Evolutionary conservation across 2,113 vertebrate genomes (phyloP).

Genomic region (Corythornis cristatus): DNA sequence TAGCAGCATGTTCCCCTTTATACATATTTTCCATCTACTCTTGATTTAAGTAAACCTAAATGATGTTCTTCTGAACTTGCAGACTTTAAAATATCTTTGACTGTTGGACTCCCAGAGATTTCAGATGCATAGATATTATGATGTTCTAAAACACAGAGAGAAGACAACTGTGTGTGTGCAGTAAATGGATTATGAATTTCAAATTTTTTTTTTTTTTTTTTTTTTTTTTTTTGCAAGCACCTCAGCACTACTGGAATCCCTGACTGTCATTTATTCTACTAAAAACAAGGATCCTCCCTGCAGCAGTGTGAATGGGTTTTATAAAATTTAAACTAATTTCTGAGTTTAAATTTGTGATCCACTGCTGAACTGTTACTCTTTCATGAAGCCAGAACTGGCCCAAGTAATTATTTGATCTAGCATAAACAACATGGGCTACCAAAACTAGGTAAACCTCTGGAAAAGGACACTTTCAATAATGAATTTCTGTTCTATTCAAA

Average conservation of each 20-base stretch:
- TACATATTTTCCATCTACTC: slow-evolving; percentile 59
- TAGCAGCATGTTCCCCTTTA: slow-evolving; percentile 17
- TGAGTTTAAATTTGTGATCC: background rate
- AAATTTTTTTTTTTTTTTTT: too few species aligned
- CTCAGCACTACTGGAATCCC: background rate
- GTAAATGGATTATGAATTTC: background rate
- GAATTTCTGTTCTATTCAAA: background rate
- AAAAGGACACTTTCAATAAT: background rate
- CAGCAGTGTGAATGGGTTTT: background rate
- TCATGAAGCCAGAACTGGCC: background rate
- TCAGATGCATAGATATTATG: background rate
- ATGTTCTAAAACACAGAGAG: background rate
- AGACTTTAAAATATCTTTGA: slow-evolving; percentile 44
- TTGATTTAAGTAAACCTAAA: slow-evolving; percentile 54
- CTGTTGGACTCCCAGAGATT: background rate
- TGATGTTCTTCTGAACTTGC: slow-evolving; percentile 7
- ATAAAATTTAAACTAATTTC: background rate
- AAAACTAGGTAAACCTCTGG: background rate
- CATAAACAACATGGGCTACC: background rate
- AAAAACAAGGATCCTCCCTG: background rate
- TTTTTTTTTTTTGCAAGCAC: background rate
- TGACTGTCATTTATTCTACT: background rate
- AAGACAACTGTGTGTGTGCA: background rate
- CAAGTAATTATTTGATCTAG: background rate
- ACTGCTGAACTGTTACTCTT: background rate